These are phyloP conservation scores for Okapia johnstoni DNA, from an alignment of 2,113 vertebrate genomes.

Conservation along the genomic window DNA sequence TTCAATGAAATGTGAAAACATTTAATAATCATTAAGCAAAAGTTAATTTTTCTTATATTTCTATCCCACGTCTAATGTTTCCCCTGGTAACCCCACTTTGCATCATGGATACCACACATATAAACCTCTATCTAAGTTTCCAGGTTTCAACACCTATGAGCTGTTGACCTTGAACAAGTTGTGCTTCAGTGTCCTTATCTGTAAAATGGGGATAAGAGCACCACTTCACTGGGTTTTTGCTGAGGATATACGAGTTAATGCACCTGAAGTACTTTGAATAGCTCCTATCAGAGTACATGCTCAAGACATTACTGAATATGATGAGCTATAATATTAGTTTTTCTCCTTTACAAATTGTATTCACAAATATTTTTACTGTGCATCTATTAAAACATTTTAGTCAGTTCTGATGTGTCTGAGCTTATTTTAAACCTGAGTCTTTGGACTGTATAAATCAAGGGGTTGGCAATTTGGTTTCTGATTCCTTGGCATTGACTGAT, in stretches of 20 bases:
- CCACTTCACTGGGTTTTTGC: neutral
- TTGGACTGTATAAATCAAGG: conserved; percentile 46
- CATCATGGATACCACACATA: neutral
- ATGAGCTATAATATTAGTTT: neutral
- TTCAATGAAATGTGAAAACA: neutral
- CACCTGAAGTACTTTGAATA: neutral
- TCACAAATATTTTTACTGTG: neutral
- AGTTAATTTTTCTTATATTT: neutral
- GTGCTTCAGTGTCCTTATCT: neutral
- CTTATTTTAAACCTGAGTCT: conserved; percentile 45
- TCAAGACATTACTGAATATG: neutral
- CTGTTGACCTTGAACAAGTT: neutral
- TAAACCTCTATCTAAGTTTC: neutral
- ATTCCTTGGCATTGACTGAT: conserved; percentile 73
- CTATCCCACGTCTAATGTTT: neutral
- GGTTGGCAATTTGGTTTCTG: conserved; percentile 64
- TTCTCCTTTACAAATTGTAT: conserved; percentile 6
- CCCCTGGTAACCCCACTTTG: neutral
- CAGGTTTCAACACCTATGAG: neutral
- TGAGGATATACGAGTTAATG: neutral
- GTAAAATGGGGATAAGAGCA: neutral
- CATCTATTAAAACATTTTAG: neutral
- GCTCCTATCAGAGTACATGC: neutral
- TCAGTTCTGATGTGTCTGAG: conserved; percentile 34
- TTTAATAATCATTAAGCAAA: neutral